Conservation (phyloP, 2,888 invertebrate species). For the Laothoe populi region DNA sequence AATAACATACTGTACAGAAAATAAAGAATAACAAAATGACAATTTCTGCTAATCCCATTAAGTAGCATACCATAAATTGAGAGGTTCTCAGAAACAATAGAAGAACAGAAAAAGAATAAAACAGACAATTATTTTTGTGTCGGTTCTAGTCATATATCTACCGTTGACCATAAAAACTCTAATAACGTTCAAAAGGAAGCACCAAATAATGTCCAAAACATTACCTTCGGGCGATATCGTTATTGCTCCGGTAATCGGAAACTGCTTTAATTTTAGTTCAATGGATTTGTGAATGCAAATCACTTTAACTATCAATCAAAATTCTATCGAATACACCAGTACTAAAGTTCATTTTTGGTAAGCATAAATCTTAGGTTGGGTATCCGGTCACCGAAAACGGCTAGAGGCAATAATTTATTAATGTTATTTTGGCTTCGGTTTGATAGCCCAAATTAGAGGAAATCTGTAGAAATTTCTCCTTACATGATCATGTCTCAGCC, state of each 20-base stretch:
- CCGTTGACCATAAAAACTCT: conserved; percentile 28
- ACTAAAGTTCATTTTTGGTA: conserved; percentile 38
- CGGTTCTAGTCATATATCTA: conserved; percentile 25
- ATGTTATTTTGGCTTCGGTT: conserved; percentile 69
- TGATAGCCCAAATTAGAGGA: conserved; percentile 73
- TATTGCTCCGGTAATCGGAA: conserved; percentile 77
- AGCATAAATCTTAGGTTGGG: conserved; percentile 50
- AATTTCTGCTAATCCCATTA: not conserved
- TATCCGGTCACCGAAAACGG: conserved; percentile 76
- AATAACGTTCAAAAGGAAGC: conserved; percentile 59
- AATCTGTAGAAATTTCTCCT: conserved; percentile 59
- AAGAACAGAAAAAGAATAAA: conserved; percentile 7
- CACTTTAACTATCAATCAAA: conserved; percentile 38
- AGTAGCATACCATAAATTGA: not conserved
- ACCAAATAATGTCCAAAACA: conserved; percentile 65
- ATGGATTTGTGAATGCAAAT: conserved; percentile 80
- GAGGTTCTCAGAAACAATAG: conserved; percentile 15
- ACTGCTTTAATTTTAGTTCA: conserved; percentile 79
- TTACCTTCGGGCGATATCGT: conserved; percentile 67
- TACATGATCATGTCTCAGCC: not conserved
- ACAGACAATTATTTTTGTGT: conserved; percentile 6
- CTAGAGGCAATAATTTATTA: conserved; percentile 78
- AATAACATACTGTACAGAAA: not conserved
- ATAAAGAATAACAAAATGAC: not conserved
- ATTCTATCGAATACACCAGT: conserved; percentile 33